phyloP scores from a whole-genome alignment of 2,797 vertebrate genomes.

The Artibeus lituratus region DNA sequence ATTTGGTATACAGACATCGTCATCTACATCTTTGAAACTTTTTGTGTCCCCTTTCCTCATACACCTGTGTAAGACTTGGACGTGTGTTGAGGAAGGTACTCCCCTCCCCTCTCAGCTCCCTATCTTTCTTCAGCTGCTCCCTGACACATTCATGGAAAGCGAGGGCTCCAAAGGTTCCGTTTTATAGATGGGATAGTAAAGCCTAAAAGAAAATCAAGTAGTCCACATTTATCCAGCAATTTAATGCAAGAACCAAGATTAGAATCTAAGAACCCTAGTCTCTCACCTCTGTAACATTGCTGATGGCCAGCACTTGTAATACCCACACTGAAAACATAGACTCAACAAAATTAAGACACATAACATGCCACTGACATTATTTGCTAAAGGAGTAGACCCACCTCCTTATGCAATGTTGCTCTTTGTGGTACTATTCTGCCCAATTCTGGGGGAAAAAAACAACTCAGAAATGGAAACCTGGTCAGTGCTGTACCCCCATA shows the following conservation, averaged over 20 bases:
- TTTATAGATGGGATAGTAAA: constrained; percentile 17
- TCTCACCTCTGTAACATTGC: not conserved
- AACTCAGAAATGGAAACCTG: not conserved
- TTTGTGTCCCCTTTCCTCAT: not conserved
- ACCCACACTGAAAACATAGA: not conserved
- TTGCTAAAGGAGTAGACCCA: not conserved
- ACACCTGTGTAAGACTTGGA: not conserved
- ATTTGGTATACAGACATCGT: not conserved
- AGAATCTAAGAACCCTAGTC: not conserved
- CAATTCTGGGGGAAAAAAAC: not conserved
- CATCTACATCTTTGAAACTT: not conserved
- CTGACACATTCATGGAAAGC: not conserved
- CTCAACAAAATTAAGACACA: not conserved
- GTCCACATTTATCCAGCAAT: not conserved
- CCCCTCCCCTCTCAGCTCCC: not conserved
- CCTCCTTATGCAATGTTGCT: not conserved
- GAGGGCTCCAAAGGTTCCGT: not conserved
- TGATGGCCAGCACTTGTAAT: not conserved
- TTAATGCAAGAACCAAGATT: not conserved
- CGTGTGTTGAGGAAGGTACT: not conserved
- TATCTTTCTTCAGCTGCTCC: not conserved
- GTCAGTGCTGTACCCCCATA: not conserved
- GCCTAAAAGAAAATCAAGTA: not conserved
- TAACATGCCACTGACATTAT: not conserved
- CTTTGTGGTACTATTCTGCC: not conserved